Conservation (phyloP, 1,140 invertebrate genomes). For the Belonocnema kinseyi region DNA sequence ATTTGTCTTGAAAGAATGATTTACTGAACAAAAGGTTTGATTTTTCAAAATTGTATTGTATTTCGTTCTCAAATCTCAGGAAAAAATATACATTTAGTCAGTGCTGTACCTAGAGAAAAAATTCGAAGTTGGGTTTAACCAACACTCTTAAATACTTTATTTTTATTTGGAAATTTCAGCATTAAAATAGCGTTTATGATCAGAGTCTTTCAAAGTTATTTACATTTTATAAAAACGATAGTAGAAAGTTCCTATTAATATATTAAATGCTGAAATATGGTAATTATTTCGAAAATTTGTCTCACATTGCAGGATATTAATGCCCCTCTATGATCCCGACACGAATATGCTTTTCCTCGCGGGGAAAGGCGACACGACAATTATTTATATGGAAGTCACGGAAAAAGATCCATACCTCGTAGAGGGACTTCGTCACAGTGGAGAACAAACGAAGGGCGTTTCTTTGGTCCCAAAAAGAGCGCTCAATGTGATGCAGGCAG, state of each 20-base stretch:
- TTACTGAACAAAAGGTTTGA: no score
- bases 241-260: no score
- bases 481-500: conserved; percentile 94
- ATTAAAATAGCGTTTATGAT: conserved; percentile 21
- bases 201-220: neutral
- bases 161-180: conserved; percentile 22
- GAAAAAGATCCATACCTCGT: conserved; percentile 90
- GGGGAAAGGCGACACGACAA: conserved; percentile 94
- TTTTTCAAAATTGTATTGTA: no score
- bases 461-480: conserved; percentile 94
- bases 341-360: conserved; percentile 95
- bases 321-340: conserved; percentile 92
- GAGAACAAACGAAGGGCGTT: conserved; percentile 94
- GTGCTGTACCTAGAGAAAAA: no score
- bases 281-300: neutral
- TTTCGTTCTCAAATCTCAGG: no score
- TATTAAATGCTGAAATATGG: neutral
- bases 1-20: no score
- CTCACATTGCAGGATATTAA: conserved; percentile 78
- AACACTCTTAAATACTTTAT: neutral
- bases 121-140: no score
- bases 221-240: neutral
- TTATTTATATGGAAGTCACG: conserved; percentile 89
- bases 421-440: conserved; percentile 87
- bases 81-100: no score